Conservation (phyloP, 2,797 vertebrate species). For the Coendou prehensilis region DNA sequence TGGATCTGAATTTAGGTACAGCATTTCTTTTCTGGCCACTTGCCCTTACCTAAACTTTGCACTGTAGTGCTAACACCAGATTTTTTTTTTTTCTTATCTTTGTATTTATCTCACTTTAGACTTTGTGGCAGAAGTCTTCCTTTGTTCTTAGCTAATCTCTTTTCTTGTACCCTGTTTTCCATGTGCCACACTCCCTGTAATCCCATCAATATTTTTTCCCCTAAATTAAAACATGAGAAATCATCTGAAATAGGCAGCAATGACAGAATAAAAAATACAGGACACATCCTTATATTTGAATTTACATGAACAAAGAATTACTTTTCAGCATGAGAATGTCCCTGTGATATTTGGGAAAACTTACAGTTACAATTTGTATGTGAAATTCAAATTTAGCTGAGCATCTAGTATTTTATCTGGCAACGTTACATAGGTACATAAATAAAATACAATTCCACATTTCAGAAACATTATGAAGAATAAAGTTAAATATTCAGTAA, state of each 20-base stretch:
- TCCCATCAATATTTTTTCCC: not conserved
- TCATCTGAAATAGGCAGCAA: constrained; percentile 15
- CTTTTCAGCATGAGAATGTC: not conserved
- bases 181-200: not conserved
- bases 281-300: not conserved
- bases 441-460: constrained; percentile 25
- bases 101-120: not conserved
- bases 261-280: not conserved
- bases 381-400: constrained; percentile 27
- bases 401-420: not conserved
- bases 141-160: not conserved
- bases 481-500: constrained; percentile 26
- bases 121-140: not conserved
- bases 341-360: not conserved
- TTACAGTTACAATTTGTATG: not conserved
- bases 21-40: not conserved
- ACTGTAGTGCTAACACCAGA: not conserved
- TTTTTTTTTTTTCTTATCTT: not conserved
- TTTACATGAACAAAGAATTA: not conserved
- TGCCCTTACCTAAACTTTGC: not conserved
- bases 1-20: not conserved
- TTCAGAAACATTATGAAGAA: constrained; percentile 48
- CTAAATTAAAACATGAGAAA: not conserved
- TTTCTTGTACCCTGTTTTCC: not conserved
- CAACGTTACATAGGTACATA: not conserved